Percentiles rank a stretch among this genome's conserved stretches.
phyloP scores from a whole-genome alignment of 2,797 vertebrate genomes.

The Chloroceryle amazona region DNA sequence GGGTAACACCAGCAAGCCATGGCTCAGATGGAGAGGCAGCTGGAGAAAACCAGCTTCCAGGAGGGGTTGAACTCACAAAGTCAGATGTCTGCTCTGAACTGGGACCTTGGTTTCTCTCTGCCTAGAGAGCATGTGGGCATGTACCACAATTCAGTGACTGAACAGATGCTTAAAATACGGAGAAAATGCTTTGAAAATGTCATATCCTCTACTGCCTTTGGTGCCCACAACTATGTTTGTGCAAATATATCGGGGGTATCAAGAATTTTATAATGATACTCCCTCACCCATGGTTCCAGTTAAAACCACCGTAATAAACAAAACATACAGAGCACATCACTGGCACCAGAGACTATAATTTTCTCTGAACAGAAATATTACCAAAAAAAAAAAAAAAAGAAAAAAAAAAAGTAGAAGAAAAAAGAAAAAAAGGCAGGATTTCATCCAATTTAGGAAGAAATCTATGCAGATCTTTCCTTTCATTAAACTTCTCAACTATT shows the following conservation, averaged over 20 bases:
- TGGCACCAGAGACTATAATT: slow-evolving; percentile 82
- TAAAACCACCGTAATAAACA: slow-evolving; percentile 81
- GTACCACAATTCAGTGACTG: neutral
- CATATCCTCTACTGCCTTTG: neutral
- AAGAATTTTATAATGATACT: slow-evolving; percentile 81
- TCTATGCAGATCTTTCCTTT: slow-evolving; percentile 77
- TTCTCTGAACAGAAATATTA: slow-evolving; percentile 81
- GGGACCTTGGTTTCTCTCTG: neutral
- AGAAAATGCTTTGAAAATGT: slow-evolving; percentile 25
- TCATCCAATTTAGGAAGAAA: slow-evolving; percentile 80
- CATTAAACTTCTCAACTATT: slow-evolving; percentile 81
- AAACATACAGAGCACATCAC: slow-evolving; percentile 79
- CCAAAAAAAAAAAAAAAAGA: slow-evolving; percentile 35
- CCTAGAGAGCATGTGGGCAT: slow-evolving; percentile 10
- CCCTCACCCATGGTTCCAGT: slow-evolving; percentile 70
- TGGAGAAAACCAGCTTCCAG: neutral
- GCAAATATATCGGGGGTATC: slow-evolving; percentile 72
- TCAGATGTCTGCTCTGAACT: neutral
- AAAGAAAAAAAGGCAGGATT: slow-evolving; percentile 73
- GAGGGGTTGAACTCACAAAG: rapidly evolving
- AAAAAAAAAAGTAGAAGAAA: neutral
- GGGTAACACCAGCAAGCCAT: neutral
- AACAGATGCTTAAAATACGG: slow-evolving; percentile 36
- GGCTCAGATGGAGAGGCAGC: neutral
- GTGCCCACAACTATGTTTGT: slow-evolving; percentile 74